Base-by-base conservation (phyloP, 2,888 invertebrate species). In the Epinotia nisella region DNA sequence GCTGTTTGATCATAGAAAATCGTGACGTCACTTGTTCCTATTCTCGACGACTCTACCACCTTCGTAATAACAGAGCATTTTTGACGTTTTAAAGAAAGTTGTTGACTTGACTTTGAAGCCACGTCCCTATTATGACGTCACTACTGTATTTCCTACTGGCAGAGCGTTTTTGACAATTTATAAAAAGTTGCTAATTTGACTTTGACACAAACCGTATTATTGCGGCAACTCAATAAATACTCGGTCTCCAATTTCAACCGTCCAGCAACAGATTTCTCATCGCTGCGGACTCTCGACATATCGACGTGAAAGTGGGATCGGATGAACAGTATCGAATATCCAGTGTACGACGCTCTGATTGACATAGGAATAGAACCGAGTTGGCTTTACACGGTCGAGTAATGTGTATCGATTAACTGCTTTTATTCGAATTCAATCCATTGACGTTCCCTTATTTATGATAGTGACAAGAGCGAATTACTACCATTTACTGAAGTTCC, bases 281-380 rank as follows among this genome's bases (percentile, higher is more conserved):
- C 41, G 58, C 64, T 13, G 45, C 53, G 45, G 62, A 49, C 15
- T 64, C 65, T 24, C 64, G 56, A 56, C 60, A 41, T 51, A 70
- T 62, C 73, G 60, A 64, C 79, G 82, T 78, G 84, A 85, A 85
- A 85, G 84, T 81, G 71, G 78, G 78, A 80, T 82, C 82, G 74
- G 80, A 79, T 81, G 75, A 77, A 75, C 71, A 66, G 76, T 83
- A 81, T 84, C 81, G 58, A 74, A 77, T 85, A 70, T 78, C 82
- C 69, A 62, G 60, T 70, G 60, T 62, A 65, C 74, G 76, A 75
- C 79, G 82, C 80, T 85, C 82, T 84, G 83, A 84, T 83, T 83
- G 84, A 83, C 81, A 75, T 75, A 72, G 77, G 76, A 79, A 79
- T 78, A 77, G 78, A 56, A 21, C 45, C 55, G n/a, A 53, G 55